Conservation (phyloP, 2,113 vertebrate genomes). For the Boleophthalmus pectinirostris region DNA sequence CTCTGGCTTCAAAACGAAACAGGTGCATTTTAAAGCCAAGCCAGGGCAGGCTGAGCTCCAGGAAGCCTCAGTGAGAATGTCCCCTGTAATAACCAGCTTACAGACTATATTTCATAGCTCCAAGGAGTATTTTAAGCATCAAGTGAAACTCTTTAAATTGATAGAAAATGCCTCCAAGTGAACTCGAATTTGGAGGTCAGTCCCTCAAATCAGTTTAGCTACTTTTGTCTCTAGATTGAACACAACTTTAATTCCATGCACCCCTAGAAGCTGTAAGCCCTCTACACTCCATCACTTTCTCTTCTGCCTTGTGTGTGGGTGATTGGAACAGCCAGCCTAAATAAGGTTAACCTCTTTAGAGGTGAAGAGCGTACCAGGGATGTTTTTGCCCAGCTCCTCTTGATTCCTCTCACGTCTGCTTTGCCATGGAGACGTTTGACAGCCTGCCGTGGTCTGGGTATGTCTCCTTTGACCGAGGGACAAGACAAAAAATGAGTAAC, state of each 20-base stretch:
- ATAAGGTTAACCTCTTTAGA: conserved; percentile 14
- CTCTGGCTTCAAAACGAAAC: conserved; percentile 31
- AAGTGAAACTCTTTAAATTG: not conserved
- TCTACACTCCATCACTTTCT: not conserved
- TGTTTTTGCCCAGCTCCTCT: conserved; percentile 28
- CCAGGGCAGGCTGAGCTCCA: conserved; percentile 15
- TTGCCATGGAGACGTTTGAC: conserved; percentile 69
- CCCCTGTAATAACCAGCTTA: not conserved
- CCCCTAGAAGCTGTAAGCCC: not conserved
- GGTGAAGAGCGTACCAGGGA: conserved; percentile 27
- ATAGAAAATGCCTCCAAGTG: not conserved
- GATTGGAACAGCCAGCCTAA: not conserved
- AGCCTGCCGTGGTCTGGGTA: conserved; percentile 41
- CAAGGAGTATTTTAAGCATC: conserved; percentile 27
- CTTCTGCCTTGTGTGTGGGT: not conserved
- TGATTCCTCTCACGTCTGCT: conserved; percentile 59
- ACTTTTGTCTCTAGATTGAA: not conserved
- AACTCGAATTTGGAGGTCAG: not conserved
- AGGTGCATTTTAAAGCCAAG: conserved; percentile 47
- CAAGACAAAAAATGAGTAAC: conserved; percentile 1
- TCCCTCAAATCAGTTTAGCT: not conserved
- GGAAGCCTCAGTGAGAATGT: not conserved
- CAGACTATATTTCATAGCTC: not conserved
- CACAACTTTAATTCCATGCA: not conserved
- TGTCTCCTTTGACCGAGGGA: conserved; percentile 44